phyloP scores from a whole-genome alignment of 2,113 vertebrate genomes.

The Odocoileus hemionus region DNA sequence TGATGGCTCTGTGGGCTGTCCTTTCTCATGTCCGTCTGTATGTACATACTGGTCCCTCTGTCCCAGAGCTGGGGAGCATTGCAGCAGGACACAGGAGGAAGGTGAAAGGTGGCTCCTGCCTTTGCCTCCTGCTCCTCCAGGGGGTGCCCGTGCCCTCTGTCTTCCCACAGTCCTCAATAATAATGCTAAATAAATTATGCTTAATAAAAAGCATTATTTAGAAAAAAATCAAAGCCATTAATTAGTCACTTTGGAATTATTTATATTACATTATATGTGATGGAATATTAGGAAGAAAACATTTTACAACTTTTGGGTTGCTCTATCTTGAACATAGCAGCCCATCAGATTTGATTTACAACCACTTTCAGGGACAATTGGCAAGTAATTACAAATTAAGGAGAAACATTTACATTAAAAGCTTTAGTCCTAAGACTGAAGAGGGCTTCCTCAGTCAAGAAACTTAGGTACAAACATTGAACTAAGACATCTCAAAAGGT shows the following conservation, averaged over 20 bases:
- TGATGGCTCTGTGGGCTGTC: fast-evolving
- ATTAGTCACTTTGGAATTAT: background rate
- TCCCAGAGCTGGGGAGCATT: background rate
- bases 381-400: background rate
- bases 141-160: fast-evolving
- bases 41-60: background rate
- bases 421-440: background rate
- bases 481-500: background rate
- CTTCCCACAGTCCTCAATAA: background rate
- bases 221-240: background rate
- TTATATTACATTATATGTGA: background rate
- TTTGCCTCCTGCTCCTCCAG: background rate
- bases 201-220: background rate
- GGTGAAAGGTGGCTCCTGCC: background rate
- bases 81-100: background rate
- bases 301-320: background rate
- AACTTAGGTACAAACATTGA: background rate
- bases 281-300: background rate
- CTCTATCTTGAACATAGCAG: background rate
- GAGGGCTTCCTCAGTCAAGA: background rate
- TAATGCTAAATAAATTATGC: background rate
- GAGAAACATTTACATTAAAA: background rate
- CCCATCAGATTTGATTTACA: background rate
- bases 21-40: background rate
- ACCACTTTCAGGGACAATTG: background rate